A percentile compares a stretch with the other conserved stretches of the same genome.
Conservation (phyloP, 2,888 invertebrate genomes). For the Malacosoma neustria region DNA sequence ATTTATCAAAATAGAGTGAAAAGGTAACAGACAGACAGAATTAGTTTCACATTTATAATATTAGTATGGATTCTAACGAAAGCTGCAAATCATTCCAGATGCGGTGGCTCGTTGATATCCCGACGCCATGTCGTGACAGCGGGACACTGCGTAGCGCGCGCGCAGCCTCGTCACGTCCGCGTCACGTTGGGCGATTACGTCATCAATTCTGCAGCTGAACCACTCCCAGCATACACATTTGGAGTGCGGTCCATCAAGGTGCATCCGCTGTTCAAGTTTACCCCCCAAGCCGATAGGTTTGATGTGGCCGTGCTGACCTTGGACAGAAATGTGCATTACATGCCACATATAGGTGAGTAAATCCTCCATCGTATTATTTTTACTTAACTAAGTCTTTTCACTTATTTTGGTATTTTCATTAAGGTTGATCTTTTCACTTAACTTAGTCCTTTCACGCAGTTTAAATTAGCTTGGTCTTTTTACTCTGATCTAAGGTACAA, state of each 20-base stretch:
- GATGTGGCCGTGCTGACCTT: slow-evolving; percentile 92
- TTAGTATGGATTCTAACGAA: neutral
- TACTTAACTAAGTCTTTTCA: too few relatives aligned
- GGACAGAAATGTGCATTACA: slow-evolving; percentile 91
- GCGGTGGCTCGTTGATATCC: slow-evolving; percentile 93
- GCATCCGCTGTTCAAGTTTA: slow-evolving; percentile 89
- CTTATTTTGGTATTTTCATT: too few relatives aligned
- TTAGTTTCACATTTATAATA: too few relatives aligned
- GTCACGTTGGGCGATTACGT: slow-evolving; percentile 95
- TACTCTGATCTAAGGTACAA: too few relatives aligned
- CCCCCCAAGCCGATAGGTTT: slow-evolving; percentile 92
- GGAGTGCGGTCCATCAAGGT: slow-evolving; percentile 92
- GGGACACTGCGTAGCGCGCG: slow-evolving; percentile 94
- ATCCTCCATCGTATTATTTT: too few relatives aligned
- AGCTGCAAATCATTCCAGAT: slow-evolving; percentile 68
- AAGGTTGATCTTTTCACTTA: too few relatives aligned
- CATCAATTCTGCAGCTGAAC: slow-evolving; percentile 94
- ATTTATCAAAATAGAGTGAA: too few relatives aligned
- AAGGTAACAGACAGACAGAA: too few relatives aligned
- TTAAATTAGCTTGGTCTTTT: too few relatives aligned
- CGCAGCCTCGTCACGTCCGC: slow-evolving; percentile 91
- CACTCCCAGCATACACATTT: slow-evolving; percentile 92
- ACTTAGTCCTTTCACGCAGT: too few relatives aligned
- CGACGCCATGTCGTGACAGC: slow-evolving; percentile 94
- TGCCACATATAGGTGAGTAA: slow-evolving; percentile 85